These are phyloP conservation scores for Poecilia velifera DNA, from an alignment of 2,797 vertebrate genomes.

Conservation along the genomic window DNA sequence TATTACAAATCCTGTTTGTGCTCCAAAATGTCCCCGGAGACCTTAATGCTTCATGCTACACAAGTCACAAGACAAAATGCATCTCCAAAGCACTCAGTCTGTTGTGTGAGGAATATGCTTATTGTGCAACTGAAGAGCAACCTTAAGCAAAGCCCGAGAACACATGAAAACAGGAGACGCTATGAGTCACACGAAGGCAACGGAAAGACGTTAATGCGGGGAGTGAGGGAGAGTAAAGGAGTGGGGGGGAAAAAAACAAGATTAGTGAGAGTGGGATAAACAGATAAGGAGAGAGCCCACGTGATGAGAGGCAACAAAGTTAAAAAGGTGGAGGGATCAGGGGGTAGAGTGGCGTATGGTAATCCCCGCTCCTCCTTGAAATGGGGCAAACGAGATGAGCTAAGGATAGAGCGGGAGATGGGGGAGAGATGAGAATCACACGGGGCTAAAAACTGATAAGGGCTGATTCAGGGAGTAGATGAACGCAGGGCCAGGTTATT, in stretches of 20 bases:
- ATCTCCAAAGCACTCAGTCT: conserved; percentile 21
- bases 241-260: conserved; percentile 24
- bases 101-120: conserved; percentile 23
- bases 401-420: conserved; percentile 32
- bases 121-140: conserved; percentile 44
- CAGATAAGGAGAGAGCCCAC: conserved; percentile 58
- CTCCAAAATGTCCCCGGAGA: conserved; percentile 44
- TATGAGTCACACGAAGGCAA: conserved; percentile 64
- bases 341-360: conserved; percentile 60
- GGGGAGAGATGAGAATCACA: conserved; percentile 50
- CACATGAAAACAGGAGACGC: conserved; percentile 19
- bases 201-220: conserved; percentile 58
- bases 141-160: conserved; percentile 39
- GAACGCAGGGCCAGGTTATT: conserved; percentile 64
- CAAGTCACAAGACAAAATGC: conserved; percentile 14
- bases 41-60: conserved; percentile 32
- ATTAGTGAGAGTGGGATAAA: conserved; percentile 65
- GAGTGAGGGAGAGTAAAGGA: conserved; percentile 21
- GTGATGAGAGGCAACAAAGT: conserved; percentile 67
- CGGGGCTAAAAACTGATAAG: conserved; percentile 57
- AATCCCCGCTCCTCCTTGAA: conserved; percentile 57
- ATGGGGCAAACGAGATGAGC: conserved; percentile 18
- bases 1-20: conserved; percentile 39
- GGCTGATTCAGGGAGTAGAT: conserved; percentile 58
- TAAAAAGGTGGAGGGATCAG: conserved; percentile 60